Evolutionary conservation across 2,888 invertebrate genomes (phyloP).

Genomic region (Tipula confusa): DNA sequence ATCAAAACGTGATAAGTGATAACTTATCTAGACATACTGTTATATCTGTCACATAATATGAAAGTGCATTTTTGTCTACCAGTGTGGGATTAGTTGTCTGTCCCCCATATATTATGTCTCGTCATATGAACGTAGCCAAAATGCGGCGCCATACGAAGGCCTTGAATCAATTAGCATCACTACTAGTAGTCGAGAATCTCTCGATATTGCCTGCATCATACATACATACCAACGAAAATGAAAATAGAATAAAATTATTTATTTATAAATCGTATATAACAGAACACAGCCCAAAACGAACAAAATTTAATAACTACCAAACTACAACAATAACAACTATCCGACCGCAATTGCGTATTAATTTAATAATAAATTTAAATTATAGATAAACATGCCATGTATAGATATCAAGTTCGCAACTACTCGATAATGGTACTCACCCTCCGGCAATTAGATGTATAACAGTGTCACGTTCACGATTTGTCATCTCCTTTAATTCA

Average conservation of each 20-base stretch:
- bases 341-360: background rate
- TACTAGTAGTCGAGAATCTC: background rate
- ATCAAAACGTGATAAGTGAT: no score
- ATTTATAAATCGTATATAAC: background rate
- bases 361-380: background rate
- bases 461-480: constrained; percentile 73
- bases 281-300: background rate
- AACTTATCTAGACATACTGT: no score
- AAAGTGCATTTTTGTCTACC: no score
- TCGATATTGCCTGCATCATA: background rate
- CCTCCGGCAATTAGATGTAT: constrained; percentile 95
- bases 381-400: background rate
- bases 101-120: no score
- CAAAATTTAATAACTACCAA: background rate
- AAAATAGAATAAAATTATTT: background rate
- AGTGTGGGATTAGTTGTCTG: no score
- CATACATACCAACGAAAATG: background rate
- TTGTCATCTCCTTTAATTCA: constrained; percentile 42
- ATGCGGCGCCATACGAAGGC: background rate
- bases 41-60: no score
- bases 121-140: no score
- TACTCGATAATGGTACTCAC: constrained; percentile 57
- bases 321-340: background rate
- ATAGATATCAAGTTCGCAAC: background rate
- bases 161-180: background rate